These are phyloP conservation scores for Hippocampus barbouri DNA, from an alignment of 2,113 vertebrate genomes.

Conservation along the genomic window DNA sequence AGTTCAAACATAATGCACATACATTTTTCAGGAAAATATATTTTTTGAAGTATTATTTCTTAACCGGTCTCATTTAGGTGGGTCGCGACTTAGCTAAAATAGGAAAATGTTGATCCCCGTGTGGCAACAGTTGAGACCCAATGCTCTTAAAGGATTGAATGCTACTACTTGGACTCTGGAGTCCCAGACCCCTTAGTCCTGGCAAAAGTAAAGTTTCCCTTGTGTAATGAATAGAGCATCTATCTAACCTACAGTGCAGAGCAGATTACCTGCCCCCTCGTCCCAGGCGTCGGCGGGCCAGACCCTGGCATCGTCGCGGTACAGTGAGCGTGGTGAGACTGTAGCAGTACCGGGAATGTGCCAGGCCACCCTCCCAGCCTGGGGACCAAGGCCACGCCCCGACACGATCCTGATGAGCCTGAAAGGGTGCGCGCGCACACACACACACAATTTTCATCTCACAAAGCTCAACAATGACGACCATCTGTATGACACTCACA, in stretches of 20 bases:
- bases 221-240: too few species aligned
- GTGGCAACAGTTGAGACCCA: too few species aligned
- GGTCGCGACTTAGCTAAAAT: too few species aligned
- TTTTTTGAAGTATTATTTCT: too few species aligned
- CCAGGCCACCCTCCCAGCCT: constrained; percentile 80
- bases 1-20: too few species aligned
- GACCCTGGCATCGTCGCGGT: constrained; percentile 86
- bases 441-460: background rate
- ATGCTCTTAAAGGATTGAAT: too few species aligned
- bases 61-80: too few species aligned
- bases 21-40: too few species aligned
- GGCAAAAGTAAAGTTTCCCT: too few species aligned
- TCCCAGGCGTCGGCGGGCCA: constrained; percentile 88
- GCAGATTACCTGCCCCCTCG: constrained; percentile 86
- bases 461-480: background rate
- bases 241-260: background rate
- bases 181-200: too few species aligned
- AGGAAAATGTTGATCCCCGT: too few species aligned
- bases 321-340: constrained; percentile 91
- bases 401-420: constrained; percentile 89
- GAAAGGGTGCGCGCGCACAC: background rate
- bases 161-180: too few species aligned
- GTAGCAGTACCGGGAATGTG: constrained; percentile 88
- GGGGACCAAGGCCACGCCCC: constrained; percentile 90
- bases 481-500: constrained; percentile 71